Evolutionary conservation across 2,888 invertebrate species (phyloP).

Genomic region (Drosophila anomalata): DNA sequence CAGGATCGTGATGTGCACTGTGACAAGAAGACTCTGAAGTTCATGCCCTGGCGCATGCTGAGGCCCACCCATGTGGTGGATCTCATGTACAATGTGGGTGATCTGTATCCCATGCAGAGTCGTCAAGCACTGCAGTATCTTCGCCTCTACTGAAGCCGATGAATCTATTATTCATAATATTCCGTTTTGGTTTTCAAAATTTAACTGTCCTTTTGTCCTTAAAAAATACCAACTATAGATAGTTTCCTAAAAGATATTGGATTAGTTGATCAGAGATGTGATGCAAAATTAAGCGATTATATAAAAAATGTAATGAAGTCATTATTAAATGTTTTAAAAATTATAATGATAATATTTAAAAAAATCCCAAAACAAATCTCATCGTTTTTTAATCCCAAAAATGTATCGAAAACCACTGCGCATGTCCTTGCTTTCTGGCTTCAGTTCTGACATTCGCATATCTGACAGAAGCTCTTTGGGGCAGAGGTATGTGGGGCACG

Average conservation of each 20-base stretch:
- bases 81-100: constrained; percentile 84
- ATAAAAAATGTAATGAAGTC: too few relatives aligned
- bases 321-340: background rate
- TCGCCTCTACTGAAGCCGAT: constrained; percentile 60
- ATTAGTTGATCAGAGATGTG: background rate
- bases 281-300: background rate
- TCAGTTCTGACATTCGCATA: constrained; percentile 44
- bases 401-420: constrained; percentile 35
- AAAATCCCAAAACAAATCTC: background rate
- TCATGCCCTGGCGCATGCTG: constrained; percentile 85
- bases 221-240: background rate
- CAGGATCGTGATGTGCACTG: constrained; percentile 73
- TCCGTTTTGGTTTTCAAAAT: constrained; percentile 12
- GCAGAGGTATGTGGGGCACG: constrained; percentile 23
- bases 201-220: constrained; percentile 6
- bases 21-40: constrained; percentile 69
- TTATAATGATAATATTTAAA: background rate
- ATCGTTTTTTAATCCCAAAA: constrained; percentile 13
- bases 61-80: constrained; percentile 87
- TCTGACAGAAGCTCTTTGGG: constrained; percentile 15
- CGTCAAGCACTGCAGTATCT: constrained; percentile 79
- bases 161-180: background rate
- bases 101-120: constrained; percentile 78
- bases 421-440: constrained; percentile 42
- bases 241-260: background rate